Evolutionary conservation across 1,140 invertebrate species (phyloP).

Genomic region (Scaptomyza graminum): DNA sequence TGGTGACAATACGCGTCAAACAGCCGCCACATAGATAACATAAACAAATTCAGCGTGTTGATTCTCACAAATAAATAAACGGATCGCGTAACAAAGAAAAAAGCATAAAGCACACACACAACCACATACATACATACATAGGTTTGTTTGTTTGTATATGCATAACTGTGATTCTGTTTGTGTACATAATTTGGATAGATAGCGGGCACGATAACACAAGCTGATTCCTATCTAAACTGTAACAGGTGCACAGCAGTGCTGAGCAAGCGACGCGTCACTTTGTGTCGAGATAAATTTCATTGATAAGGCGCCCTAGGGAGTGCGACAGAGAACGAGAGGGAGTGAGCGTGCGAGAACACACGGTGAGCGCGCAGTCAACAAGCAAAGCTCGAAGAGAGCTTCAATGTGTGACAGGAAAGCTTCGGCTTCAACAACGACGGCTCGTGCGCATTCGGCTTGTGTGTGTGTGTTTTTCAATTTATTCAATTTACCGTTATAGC

Average conservation of each 20-base stretch:
- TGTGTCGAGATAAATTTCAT: constrained; percentile 71
- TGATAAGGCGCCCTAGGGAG: constrained; percentile 63
- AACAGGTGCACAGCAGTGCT: constrained; percentile 75
- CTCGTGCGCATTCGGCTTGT: constrained; percentile 22
- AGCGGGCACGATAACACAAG: constrained; percentile 72
- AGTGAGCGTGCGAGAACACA: constrained; percentile 8
- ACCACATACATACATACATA: not conserved
- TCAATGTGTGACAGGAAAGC: constrained; percentile 63
- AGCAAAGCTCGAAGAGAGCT: constrained; percentile 75
- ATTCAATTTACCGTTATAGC: constrained; percentile 80
- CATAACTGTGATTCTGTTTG: constrained; percentile 1
- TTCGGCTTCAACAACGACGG: constrained; percentile 28
- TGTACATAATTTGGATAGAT: constrained; percentile 45
- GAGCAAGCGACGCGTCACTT: constrained; percentile 47
- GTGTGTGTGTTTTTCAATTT: constrained; percentile 61
- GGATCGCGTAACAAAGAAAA: constrained; percentile 10
- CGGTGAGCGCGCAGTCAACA: constrained; percentile 14
- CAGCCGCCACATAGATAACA: constrained; percentile 26
- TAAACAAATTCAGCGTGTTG: constrained; percentile 13
- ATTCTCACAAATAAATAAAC: constrained; percentile 15
- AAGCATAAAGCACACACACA: constrained; percentile 38
- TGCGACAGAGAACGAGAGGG: constrained; percentile 4
- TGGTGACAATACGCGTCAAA: constrained; percentile 4
- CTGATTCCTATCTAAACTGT: constrained; percentile 82
- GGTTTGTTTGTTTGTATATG: not conserved